Percentiles rank a stretch among this genome's conserved stretches.
phyloP scores from a whole-genome alignment of 2,113 vertebrate species.

The Herpailurus yagouaroundi region DNA sequence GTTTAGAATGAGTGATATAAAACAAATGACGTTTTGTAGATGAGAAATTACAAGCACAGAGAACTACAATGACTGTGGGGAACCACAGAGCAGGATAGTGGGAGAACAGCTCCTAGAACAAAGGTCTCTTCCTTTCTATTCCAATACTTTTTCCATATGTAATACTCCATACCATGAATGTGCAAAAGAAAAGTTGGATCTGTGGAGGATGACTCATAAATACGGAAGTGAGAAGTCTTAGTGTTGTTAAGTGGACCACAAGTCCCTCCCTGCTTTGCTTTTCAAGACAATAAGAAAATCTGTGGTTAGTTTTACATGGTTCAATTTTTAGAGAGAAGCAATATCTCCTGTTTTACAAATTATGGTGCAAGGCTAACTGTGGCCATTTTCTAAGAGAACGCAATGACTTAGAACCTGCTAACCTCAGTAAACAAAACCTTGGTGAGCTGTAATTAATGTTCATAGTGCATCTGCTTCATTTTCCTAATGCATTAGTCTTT shows the following conservation, averaged over 20 bases:
- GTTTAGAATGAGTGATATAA: not conserved
- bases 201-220: not conserved
- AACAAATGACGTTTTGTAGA: not conserved
- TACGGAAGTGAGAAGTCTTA: not conserved
- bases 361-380: not conserved
- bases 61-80: not conserved
- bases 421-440: conserved; percentile 11
- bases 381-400: conserved; percentile 8
- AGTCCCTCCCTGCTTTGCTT: not conserved
- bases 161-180: not conserved
- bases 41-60: not conserved
- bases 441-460: conserved; percentile 49
- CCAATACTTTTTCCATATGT: not conserved
- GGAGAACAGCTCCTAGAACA: not conserved
- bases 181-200: not conserved
- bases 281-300: not conserved
- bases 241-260: not conserved
- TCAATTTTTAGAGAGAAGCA: conserved; percentile 6
- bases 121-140: not conserved
- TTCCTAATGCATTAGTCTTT: not conserved
- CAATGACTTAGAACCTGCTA: conserved; percentile 47
- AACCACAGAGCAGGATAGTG: fast-evolving
- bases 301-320: not conserved
- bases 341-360: not conserved
- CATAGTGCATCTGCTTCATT: conserved; percentile 25